Conservation (phyloP, 2,113 vertebrate genomes). For the Hemichromis elongatus region DNA sequence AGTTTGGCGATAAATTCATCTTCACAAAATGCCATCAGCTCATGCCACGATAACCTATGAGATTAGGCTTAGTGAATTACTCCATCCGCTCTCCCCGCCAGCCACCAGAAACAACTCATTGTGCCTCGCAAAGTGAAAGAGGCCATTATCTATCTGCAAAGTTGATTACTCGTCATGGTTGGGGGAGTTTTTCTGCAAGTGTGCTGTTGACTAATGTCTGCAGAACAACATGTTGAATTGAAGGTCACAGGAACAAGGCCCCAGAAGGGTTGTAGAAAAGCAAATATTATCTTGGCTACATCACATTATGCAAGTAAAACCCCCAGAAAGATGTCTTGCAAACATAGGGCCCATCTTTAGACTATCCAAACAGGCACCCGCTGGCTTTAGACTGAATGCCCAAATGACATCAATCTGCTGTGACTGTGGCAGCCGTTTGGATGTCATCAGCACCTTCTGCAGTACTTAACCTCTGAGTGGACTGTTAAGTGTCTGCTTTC, state of each 20-base stretch:
- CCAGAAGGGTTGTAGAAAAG: not conserved
- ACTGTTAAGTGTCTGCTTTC: slow-evolving; percentile 2
- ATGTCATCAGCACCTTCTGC: slow-evolving; percentile 32
- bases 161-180: slow-evolving; percentile 41
- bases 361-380: not conserved
- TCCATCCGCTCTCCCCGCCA: slow-evolving; percentile 16
- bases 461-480: slow-evolving; percentile 27
- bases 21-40: slow-evolving; percentile 42
- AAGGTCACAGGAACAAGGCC: slow-evolving; percentile 28
- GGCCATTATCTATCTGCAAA: slow-evolving; percentile 37
- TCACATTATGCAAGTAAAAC: not conserved
- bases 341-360: not conserved
- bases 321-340: not conserved
- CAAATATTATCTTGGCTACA: not conserved
- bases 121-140: not conserved
- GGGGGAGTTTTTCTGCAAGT: not conserved
- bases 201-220: slow-evolving; percentile 13
- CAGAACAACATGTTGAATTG: slow-evolving; percentile 30
- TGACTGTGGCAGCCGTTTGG: not conserved
- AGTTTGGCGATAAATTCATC: slow-evolving; percentile 45
- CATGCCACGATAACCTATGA: slow-evolving; percentile 35
- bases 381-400: not conserved
- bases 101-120: not conserved
- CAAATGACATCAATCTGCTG: slow-evolving; percentile 18
- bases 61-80: slow-evolving; percentile 32